Conservation (phyloP, 2,113 vertebrate species). For the Gnathonemus longibarbis region DNA sequence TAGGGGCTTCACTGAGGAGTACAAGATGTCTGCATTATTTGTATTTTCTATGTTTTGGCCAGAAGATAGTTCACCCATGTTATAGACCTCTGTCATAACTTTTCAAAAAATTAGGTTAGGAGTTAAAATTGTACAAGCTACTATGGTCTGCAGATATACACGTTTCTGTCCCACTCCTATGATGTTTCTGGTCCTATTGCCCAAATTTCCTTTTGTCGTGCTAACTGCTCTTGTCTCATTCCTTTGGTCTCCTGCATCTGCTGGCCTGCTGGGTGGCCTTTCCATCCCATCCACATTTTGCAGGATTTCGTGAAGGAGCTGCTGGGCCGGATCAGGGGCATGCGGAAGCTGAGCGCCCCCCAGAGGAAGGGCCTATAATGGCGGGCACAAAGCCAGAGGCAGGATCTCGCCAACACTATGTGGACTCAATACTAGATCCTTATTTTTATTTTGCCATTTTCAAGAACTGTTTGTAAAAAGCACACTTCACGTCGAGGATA, state of each 20-base stretch:
- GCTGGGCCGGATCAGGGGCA: conserved; percentile 89
- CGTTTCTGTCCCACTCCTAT: neutral
- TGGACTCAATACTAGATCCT: conserved; percentile 8
- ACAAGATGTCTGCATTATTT: neutral
- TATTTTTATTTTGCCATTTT: neutral
- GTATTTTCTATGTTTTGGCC: neutral
- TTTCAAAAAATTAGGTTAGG: neutral
- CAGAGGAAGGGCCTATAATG: conserved; percentile 88
- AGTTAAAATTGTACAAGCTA: neutral
- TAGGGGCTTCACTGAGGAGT: neutral
- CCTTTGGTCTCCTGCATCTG: neutral
- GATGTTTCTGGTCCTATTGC: neutral
- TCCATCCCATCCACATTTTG: neutral
- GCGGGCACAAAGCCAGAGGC: conserved; percentile 19
- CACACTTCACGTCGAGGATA: neutral
- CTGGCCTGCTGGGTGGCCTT: neutral
- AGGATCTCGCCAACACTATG: neutral
- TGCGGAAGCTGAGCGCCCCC: conserved; percentile 90
- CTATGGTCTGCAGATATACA: neutral
- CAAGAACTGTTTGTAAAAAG: conserved; percentile 16
- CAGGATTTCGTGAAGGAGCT: conserved; percentile 91
- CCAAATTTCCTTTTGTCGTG: neutral
- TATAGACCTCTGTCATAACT: neutral
- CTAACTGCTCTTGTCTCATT: neutral
- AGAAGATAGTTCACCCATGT: neutral